These are phyloP conservation scores for Cyprinus carpio DNA, from an alignment of 2,113 vertebrate species.

Conservation along the genomic window DNA sequence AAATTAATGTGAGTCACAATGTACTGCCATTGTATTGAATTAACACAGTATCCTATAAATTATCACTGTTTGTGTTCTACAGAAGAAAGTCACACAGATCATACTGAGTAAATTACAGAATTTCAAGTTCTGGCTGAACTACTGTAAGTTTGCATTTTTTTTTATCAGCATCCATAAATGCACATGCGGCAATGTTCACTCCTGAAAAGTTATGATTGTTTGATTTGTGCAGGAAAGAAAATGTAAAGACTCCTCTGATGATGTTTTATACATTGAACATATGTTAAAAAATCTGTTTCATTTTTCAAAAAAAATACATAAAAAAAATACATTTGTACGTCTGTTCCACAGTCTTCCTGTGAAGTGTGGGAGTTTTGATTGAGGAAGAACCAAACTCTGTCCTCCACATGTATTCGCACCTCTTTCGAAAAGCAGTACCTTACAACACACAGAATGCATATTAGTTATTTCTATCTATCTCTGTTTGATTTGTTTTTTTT, in stretches of 20 bases:
- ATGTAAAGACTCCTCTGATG: neutral
- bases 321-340: neutral
- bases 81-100: too few species aligned
- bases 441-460: slow-evolving; percentile 4
- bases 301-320: neutral
- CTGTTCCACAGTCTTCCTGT: neutral
- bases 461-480: neutral
- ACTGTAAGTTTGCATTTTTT: neutral
- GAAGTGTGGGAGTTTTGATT: slow-evolving; percentile 34
- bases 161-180: neutral
- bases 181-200: neutral
- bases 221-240: neutral
- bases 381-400: neutral
- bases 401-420: neutral
- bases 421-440: neutral
- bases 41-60: too few species aligned
- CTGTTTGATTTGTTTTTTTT: slow-evolving; percentile 13
- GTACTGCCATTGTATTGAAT: too few species aligned
- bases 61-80: too few species aligned
- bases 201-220: neutral
- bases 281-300: slow-evolving; percentile 1
- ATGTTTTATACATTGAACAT: neutral
- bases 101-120: too few species aligned
- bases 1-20: too few species aligned
- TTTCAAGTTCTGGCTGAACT: too few species aligned